Conservation (phyloP, 1,140 invertebrate species). For the Drosophila parabipectinata region DNA sequence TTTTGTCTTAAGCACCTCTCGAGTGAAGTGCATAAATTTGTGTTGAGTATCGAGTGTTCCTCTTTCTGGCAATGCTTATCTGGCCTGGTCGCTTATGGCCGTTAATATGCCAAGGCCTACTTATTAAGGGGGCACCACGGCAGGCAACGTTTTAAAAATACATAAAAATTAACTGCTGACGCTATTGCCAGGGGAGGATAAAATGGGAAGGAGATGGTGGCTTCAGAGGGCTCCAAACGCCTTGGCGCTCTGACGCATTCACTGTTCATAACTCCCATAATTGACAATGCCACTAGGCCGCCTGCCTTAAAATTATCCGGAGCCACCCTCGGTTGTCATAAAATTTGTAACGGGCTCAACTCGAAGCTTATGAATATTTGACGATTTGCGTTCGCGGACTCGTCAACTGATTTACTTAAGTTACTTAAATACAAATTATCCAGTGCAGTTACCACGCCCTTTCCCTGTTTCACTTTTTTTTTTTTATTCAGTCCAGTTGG, state of each 20-base stretch:
- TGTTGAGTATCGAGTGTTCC: slow-evolving; percentile 32
- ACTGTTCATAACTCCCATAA: slow-evolving; percentile 59
- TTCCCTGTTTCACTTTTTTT: not conserved
- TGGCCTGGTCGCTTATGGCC: slow-evolving; percentile 38
- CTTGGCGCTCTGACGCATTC: slow-evolving; percentile 43
- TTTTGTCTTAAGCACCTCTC: slow-evolving; percentile 22
- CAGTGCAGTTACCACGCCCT: slow-evolving; percentile 25
- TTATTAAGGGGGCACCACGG: slow-evolving; percentile 49
- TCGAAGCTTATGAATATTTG: slow-evolving; percentile 72
- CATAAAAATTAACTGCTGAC: slow-evolving; percentile 79
- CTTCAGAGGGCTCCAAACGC: slow-evolving; percentile 18
- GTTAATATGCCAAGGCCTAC: slow-evolving; percentile 64
- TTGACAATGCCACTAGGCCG: slow-evolving; percentile 49
- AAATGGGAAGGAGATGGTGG: not conserved
- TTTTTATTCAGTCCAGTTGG: slow-evolving; percentile 1
- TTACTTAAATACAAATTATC: slow-evolving; percentile 71
- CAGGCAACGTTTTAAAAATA: slow-evolving; percentile 69
- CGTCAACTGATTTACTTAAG: slow-evolving; percentile 73
- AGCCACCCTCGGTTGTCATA: slow-evolving; percentile 30
- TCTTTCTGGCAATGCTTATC: slow-evolving; percentile 50
- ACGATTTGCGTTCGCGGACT: slow-evolving; percentile 41
- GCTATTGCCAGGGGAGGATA: slow-evolving; percentile 51
- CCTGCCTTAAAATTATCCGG: slow-evolving; percentile 14
- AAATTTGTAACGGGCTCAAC: slow-evolving; percentile 51
- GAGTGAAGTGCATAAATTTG: slow-evolving; percentile 55